Conservation (phyloP, 1,140 invertebrate species). For the Drosophila repletoides region DNA sequence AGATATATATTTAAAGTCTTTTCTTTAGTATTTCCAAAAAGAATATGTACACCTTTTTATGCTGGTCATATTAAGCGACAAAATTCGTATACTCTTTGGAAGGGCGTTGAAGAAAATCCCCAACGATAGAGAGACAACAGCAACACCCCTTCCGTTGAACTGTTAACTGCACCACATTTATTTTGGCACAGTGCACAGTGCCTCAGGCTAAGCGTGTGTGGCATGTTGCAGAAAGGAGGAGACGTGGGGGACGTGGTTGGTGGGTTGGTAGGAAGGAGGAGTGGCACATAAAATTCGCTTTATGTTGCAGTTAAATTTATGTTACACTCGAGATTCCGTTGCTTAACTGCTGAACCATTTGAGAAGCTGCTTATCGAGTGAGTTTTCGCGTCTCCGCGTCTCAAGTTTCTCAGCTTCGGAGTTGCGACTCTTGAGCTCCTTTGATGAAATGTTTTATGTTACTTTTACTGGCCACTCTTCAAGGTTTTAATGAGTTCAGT, state of each 20-base stretch:
- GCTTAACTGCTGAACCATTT: slow-evolving; percentile 53
- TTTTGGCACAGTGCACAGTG: slow-evolving; percentile 59
- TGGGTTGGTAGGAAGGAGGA: no score
- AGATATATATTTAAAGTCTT: no score
- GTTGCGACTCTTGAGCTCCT: neutral
- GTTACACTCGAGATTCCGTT: slow-evolving; percentile 74
- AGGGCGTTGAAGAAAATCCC: no score
- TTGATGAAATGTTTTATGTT: slow-evolving; percentile 66
- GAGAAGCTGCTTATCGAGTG: slow-evolving; percentile 53
- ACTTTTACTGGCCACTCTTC: slow-evolving; percentile 52
- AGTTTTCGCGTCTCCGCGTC: no score
- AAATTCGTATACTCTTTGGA: no score
- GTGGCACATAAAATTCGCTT: slow-evolving; percentile 71
- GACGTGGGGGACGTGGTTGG: no score
- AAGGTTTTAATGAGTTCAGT: slow-evolving; percentile 57
- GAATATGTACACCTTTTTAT: no score
- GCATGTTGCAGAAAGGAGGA: no score
- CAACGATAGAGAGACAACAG: neutral
- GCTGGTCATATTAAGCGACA: no score
- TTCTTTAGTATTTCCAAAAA: no score
- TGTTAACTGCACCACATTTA: slow-evolving; percentile 76
- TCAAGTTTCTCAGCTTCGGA: slow-evolving; percentile 30
- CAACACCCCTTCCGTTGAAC: slow-evolving; percentile 1
- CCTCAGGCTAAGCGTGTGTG: neutral
- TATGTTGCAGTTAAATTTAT: slow-evolving; percentile 80